Percentiles rank a stretch among this genome's conserved stretches.
Conservation (phyloP, 2,113 vertebrate species). For the Prunella fulvescens region DNA sequence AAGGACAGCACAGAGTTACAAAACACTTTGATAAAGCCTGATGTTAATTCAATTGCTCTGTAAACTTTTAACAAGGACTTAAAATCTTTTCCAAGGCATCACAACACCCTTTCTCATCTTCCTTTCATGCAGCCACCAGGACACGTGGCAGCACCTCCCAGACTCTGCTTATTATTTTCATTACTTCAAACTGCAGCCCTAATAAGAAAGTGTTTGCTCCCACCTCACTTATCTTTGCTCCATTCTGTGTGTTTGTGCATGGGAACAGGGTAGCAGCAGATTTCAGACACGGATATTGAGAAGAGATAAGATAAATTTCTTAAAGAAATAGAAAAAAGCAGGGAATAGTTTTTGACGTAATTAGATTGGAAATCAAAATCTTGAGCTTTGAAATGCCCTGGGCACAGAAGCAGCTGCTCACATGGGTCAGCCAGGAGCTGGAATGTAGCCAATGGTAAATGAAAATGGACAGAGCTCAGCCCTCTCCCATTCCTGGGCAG, state of each 20-base stretch:
- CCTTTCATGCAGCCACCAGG: neutral
- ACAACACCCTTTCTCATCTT: neutral
- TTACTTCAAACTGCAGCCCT: neutral
- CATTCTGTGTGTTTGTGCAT: neutral
- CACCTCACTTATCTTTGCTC: neutral
- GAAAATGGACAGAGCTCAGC: neutral
- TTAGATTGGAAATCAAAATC: neutral
- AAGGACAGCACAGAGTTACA: neutral
- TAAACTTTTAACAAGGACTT: neutral
- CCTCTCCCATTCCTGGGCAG: neutral
- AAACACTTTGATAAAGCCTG: neutral
- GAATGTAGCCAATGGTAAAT: neutral
- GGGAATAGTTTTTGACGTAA: neutral
- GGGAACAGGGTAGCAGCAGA: neutral
- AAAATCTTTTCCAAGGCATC: neutral
- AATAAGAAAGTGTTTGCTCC: neutral
- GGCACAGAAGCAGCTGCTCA: neutral
- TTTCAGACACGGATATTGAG: neutral
- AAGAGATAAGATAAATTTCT: conserved; percentile 23
- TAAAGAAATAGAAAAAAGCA: neutral
- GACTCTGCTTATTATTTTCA: neutral
- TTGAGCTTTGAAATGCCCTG: neutral
- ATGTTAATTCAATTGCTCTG: neutral
- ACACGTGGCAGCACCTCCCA: neutral
- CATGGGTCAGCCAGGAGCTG: neutral